phyloP scores from a whole-genome alignment of 2,113 vertebrate species.

The Calyptomena viridis region DNA sequence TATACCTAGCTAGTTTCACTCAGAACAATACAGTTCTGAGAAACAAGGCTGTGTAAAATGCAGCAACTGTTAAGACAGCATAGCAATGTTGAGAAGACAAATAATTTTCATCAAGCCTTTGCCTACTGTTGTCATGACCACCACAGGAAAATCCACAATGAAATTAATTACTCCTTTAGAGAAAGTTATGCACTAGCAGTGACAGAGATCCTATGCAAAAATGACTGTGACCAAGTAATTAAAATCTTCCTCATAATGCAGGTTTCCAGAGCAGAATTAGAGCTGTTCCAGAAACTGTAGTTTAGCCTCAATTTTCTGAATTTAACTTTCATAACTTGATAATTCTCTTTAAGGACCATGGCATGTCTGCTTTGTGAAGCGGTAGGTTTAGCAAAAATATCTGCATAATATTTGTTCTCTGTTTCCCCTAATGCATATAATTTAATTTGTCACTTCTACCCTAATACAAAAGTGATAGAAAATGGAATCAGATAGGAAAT shows the following conservation, averaged over 20 bases:
- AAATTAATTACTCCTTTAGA: background rate
- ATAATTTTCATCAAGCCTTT: background rate
- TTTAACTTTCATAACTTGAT: background rate
- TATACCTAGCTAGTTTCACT: background rate
- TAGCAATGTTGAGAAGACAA: background rate
- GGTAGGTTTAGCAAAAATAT: background rate
- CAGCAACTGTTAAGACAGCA: background rate
- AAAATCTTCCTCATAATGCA: background rate
- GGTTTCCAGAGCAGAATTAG: background rate
- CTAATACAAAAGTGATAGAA: background rate
- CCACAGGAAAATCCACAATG: background rate
- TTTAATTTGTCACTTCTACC: background rate
- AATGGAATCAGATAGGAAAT: background rate
- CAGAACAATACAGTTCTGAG: background rate
- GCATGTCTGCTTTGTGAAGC: background rate
- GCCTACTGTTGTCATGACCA: background rate
- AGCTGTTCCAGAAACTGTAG: background rate
- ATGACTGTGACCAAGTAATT: background rate
- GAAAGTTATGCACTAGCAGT: background rate
- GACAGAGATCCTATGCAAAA: background rate
- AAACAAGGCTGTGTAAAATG: background rate
- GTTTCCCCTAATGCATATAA: background rate
- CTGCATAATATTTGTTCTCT: background rate
- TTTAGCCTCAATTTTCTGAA: background rate
- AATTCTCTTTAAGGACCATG: background rate